Evolutionary conservation across 1,140 invertebrate species (phyloP), one percentile per base, ranked within the genome.

Genomic region (Oryctes rhinoceros): DNA sequence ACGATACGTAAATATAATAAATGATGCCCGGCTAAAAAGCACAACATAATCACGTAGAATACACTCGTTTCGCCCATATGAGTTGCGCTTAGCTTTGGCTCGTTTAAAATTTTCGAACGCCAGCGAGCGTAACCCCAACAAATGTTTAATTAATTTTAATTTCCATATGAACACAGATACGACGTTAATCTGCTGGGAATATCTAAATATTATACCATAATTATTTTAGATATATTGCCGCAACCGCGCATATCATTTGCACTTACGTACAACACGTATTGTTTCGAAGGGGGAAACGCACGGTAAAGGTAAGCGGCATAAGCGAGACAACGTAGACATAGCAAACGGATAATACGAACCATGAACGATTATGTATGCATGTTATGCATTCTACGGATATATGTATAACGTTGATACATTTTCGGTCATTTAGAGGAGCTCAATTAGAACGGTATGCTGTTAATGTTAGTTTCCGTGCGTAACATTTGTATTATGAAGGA

Each of bases 121-220:
- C 10, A 35, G 65, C 65, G 37, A 71, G 65, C 65, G 65, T 71
- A 71, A 71, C 65, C 65, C 10, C 35, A 71, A 71, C 65, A 71
- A 71, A 71, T 71, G 65, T 71, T 71, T 71, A 71, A 71, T 71
- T 71, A 71, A 71, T 71, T 71, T 71, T 71, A 71, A 71, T 71
- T 71, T 71, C 65, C 65, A 71, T 71, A 71, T 71, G 37, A 71
- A 71, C 65, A 35, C 24, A 71, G 65, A 71, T 71, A 71, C 65
- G 24, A 30, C 65, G 20, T 37, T 71, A 71, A 71, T 71, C 65
- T 71, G 24, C 65, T 71, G 65, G 24, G 65, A 71, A 71, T 71
- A 71, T 71, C 65, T 71, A 71, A 71, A 71, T 71, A 71, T 71
- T 15, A 71, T 71, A 71, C 65, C 65, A 71, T 71, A 71, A 71